A percentile compares a stretch with the other conserved stretches of the same genome.
phyloP scores from a whole-genome alignment of 2,888 invertebrate genomes.

The Yponomeuta cagnagella region DNA sequence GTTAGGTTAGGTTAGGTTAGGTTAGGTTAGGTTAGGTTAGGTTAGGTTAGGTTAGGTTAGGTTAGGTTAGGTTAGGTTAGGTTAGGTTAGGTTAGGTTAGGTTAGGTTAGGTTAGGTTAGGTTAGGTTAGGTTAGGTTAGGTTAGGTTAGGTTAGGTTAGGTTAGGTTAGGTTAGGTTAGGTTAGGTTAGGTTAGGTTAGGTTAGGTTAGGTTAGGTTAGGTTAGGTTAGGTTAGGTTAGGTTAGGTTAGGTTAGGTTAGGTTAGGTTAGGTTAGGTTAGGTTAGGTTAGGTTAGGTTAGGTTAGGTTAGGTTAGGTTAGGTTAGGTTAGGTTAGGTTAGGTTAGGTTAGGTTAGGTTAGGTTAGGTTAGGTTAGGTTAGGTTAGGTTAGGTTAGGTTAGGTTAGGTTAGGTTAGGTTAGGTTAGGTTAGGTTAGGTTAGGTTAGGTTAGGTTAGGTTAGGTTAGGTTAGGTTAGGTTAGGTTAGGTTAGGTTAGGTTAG shows the following conservation, averaged over 20 bases:
- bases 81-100: no score
- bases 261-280: constrained; percentile 20
- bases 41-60: no score
- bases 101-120: no score
- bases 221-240: constrained; percentile 25
- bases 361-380: constrained; percentile 26
- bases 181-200: constrained; percentile 24
- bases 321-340: constrained; percentile 19
- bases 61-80: no score
- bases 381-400: constrained; percentile 26
- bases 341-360: constrained; percentile 24
- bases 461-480: constrained; percentile 31
- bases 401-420: constrained; percentile 21
- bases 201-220: constrained; percentile 27
- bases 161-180: constrained; percentile 27
- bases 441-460: constrained; percentile 25
- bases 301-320: constrained; percentile 26
- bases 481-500: no score
- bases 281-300: constrained; percentile 25
- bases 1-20: constrained; percentile 27
- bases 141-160: constrained; percentile 25
- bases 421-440: constrained; percentile 26
- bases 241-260: constrained; percentile 22
- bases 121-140: no score
- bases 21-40: constrained; percentile 27